These are phyloP conservation scores for Propithecus perrieri DNA, from an alignment of 2,797 vertebrate genomes.

Conservation along the genomic window DNA sequence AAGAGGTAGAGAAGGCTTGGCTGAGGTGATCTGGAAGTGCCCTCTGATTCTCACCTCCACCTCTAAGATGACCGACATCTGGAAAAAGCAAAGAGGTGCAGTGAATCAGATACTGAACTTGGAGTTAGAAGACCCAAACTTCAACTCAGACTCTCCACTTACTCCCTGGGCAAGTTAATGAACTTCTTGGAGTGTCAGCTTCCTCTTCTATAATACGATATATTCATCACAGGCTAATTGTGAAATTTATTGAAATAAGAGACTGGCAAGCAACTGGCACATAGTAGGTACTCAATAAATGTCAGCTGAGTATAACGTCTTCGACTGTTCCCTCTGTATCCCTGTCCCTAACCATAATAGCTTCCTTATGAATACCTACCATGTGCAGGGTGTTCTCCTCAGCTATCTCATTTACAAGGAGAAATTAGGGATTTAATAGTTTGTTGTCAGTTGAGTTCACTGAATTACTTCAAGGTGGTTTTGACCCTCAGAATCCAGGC, in stretches of 20 bases:
- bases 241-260: background rate
- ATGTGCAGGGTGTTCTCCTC: background rate
- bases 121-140: background rate
- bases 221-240: background rate
- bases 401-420: background rate
- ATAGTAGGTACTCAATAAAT: background rate
- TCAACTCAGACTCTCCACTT: background rate
- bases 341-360: background rate
- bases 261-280: background rate
- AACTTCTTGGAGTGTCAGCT: background rate
- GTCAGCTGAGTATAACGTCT: background rate
- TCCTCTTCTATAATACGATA: background rate
- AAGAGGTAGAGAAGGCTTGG: conserved; percentile 8
- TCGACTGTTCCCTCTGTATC: background rate
- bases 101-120: background rate
- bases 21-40: background rate
- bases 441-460: background rate
- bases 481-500: background rate
- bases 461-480: background rate
- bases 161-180: background rate
- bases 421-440: background rate
- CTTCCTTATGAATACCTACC: background rate
- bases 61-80: background rate
- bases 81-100: background rate
- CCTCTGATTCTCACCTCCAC: background rate